These are phyloP conservation scores for Ips nitidus DNA, from an alignment of 1,140 invertebrate species.

Conservation along the genomic window DNA sequence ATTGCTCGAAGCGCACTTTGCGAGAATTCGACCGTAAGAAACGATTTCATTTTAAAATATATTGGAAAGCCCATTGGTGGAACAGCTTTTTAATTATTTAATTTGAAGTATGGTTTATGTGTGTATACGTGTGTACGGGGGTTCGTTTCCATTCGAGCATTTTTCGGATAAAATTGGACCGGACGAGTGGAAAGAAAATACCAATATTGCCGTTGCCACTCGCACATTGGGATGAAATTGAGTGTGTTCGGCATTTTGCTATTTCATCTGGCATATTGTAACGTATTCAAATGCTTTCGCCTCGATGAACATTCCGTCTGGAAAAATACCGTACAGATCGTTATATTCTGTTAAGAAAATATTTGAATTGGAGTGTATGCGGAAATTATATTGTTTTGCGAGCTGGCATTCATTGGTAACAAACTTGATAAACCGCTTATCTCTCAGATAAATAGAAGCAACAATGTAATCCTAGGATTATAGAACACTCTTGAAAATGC, in stretches of 20 bases:
- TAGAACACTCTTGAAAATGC: constrained; percentile 13
- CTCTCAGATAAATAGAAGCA: constrained; percentile 10
- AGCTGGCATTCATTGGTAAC: neutral
- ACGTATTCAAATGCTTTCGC: constrained; percentile 31
- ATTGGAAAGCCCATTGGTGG: constrained; percentile 1
- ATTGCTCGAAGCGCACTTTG: constrained; percentile 11
- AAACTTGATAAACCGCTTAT: neutral
- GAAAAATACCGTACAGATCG: constrained; percentile 24
- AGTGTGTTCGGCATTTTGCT: constrained; percentile 24
- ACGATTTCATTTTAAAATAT: constrained; percentile 17
- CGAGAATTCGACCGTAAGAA: constrained; percentile 16
- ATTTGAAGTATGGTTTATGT: constrained; percentile 8
- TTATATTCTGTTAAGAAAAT: constrained; percentile 24
- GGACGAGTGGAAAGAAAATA: constrained; percentile 10
- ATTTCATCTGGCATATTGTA: constrained; percentile 32
- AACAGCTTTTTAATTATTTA: constrained; percentile 3
- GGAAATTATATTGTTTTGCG: neutral
- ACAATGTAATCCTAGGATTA: constrained; percentile 14
- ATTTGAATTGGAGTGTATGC: constrained; percentile 3
- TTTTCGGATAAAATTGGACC: constrained; percentile 1
- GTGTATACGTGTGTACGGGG: neutral
- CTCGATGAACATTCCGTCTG: constrained; percentile 23
- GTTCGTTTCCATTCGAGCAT: neutral
- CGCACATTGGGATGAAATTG: constrained; percentile 28
- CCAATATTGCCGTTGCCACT: constrained; percentile 24